A percentile compares a stretch with the other conserved stretches of the same genome.
Conservation (phyloP, 2,888 invertebrate genomes). For the Patella caerulea region DNA sequence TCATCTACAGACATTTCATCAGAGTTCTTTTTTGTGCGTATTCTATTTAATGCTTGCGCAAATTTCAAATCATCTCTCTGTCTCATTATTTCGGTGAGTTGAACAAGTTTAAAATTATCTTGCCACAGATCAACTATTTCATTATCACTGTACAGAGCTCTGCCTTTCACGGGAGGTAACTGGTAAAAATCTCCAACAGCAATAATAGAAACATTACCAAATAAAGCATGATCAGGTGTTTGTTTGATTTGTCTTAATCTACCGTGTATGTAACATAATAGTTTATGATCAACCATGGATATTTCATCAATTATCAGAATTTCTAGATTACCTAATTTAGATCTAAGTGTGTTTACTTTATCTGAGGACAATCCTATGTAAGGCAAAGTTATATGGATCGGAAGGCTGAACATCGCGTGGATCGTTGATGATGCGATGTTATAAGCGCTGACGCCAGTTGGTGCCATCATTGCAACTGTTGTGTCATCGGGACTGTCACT, state of each 20-base stretch:
- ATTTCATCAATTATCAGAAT: constrained; percentile 29
- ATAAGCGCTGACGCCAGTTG: constrained; percentile 10
- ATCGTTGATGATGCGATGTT: constrained; percentile 18
- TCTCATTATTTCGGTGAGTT: constrained; percentile 31
- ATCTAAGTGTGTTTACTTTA: constrained; percentile 15
- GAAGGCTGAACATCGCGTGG: not conserved
- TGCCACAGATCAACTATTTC: constrained; percentile 24
- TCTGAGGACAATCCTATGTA: constrained; percentile 1
- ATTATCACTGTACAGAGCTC: constrained; percentile 3
- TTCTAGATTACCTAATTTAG: constrained; percentile 15
- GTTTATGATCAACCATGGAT: constrained; percentile 17
- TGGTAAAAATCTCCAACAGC: constrained; percentile 27
- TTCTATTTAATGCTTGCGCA: constrained; percentile 27
- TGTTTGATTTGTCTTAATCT: constrained; percentile 26
- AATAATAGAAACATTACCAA: constrained; percentile 16
- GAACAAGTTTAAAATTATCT: constrained; percentile 26
- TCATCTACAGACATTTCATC: constrained; percentile 13
- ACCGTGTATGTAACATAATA: constrained; percentile 19
- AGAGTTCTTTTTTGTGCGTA: constrained; percentile 20
- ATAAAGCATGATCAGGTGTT: not conserved
- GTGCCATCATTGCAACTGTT: constrained; percentile 1
- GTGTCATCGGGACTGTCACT: constrained; percentile 16
- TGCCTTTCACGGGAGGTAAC: constrained; percentile 26
- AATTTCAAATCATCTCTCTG: constrained; percentile 25
- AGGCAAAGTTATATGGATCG: not conserved